Base-by-base conservation (phyloP, 1,140 invertebrate species). In the Anastrepha ludens region DNA sequence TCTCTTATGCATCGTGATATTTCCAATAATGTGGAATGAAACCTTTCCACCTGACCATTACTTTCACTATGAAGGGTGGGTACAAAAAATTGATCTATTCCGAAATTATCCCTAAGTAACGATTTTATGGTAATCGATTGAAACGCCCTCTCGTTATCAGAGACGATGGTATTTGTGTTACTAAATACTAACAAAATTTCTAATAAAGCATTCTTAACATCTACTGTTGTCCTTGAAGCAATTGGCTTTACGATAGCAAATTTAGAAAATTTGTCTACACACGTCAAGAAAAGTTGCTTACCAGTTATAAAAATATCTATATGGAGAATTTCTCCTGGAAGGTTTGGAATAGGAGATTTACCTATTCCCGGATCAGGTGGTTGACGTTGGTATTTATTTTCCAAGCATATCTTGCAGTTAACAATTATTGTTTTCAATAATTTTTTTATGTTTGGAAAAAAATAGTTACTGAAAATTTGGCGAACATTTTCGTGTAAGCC, bases 381-480 rank as follows among this genome's bases (percentile, higher is more conserved):
- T 65, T 87, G 44, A 7, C 86, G 39, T 59, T 87, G 65, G 39
- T 87, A 87, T 39, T 87, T 87, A 41, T 87, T 70, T 87, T 70
- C 64, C n/a, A 58, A 6, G n/a, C n/a, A n/a, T n/a, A n/a, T n/a
- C n/a, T 58, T 74, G 29, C 86, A 87, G 47, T 74, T 65, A 5
- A 7, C 58, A 55, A 47, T 58, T 11, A 87, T 50, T 44, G 39
- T 47, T 87, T 87, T 87, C 5, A 87, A 55, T 6, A 67, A 5
- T 50, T 55, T 81, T 59, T 55, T 78, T 47, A 78, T 87, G n/a
- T 81, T 59, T 50, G 50, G 87, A 62, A 87, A 87, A 41, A 20
- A 87, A 17, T 78, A 87, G 2, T 86, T 39, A 15, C 58, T 44
- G 20, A n/a, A 20, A 58, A 85, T 85, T 58, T 85, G 81, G 11